Percentiles rank a stretch among this genome's conserved stretches.
Evolutionary conservation across 2,888 invertebrate genomes (phyloP).

Genomic region (Brenthis daphne): DNA sequence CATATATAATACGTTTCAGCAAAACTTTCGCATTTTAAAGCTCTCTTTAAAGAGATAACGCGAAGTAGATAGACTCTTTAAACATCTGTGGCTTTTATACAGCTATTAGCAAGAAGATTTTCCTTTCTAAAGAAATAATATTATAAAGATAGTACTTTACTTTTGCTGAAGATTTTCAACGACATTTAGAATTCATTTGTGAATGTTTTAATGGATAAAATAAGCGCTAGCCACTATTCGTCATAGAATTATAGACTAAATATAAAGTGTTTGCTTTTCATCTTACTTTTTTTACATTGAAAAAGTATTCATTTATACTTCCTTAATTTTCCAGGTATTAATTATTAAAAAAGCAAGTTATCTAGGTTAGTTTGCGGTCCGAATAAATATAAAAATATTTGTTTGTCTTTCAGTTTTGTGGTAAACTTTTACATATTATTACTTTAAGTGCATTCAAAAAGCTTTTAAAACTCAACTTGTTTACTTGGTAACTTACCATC

Average conservation of each 20-base stretch:
- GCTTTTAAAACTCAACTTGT: constrained; percentile 3
- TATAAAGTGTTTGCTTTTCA: not conserved
- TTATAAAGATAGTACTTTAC: constrained; percentile 10
- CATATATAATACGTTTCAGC: constrained; percentile 2
- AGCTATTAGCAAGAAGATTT: constrained; percentile 17
- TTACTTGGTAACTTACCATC: not conserved
- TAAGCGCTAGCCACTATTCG: constrained; percentile 8
- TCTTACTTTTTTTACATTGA: not conserved
- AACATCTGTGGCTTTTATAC: constrained; percentile 22
- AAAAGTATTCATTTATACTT: not conserved
- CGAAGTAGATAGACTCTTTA: constrained; percentile 26
- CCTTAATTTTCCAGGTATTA: no score
- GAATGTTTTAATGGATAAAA: constrained; percentile 25
- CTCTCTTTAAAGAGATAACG: constrained; percentile 17
- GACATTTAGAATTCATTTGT: constrained; percentile 32
- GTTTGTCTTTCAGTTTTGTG: no score
- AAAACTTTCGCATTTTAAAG: constrained; percentile 14
- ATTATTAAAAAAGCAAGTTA: no score
- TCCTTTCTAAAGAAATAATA: constrained; percentile 18
- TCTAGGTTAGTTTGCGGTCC: no score
- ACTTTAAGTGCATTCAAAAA: no score
- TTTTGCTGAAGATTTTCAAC: constrained; percentile 7
- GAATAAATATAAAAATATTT: no score
- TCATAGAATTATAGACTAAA: not conserved
- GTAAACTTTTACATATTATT: no score